Conservation (phyloP, 2,888 invertebrate species). For the Sympetrum striolatum region DNA sequence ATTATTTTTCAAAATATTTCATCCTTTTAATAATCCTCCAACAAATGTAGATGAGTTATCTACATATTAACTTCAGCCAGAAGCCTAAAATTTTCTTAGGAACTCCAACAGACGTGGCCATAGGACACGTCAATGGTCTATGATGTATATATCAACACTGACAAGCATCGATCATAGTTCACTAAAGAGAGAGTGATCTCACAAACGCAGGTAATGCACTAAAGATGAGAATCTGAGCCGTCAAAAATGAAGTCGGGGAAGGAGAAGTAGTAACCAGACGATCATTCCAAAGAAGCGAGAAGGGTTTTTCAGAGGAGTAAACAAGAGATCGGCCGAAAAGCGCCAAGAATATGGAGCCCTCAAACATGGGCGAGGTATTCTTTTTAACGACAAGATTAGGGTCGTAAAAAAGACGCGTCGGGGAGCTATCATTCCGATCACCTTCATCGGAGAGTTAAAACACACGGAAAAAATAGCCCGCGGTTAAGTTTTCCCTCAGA, state of each 20-base stretch:
- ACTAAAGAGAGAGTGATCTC: too few species aligned
- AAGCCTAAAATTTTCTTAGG: too few species aligned
- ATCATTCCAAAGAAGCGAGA: not conserved
- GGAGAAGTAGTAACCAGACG: not conserved
- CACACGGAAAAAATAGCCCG: not conserved
- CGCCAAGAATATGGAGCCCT: not conserved
- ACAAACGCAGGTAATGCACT: not conserved
- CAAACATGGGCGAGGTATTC: not conserved
- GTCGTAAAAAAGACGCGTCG: not conserved
- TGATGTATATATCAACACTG: too few species aligned
- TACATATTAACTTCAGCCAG: too few species aligned
- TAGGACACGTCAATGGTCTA: too few species aligned
- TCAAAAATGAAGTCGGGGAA: not conserved
- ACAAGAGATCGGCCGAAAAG: not conserved
- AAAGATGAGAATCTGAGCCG: not conserved
- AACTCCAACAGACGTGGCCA: too few species aligned
- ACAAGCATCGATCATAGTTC: too few species aligned
- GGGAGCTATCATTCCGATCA: not conserved
- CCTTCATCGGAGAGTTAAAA: not conserved
- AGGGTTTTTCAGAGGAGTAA: not conserved
- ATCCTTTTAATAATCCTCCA: too few species aligned
- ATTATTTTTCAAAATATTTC: too few species aligned
- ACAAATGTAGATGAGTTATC: too few species aligned
- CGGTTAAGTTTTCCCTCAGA: not conserved
- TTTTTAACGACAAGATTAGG: constrained; percentile 30